Evolutionary conservation across 2,888 invertebrate species (phyloP), one percentile per base, ranked within the genome.

Genomic region (Pyrocoelia pectoralis): DNA sequence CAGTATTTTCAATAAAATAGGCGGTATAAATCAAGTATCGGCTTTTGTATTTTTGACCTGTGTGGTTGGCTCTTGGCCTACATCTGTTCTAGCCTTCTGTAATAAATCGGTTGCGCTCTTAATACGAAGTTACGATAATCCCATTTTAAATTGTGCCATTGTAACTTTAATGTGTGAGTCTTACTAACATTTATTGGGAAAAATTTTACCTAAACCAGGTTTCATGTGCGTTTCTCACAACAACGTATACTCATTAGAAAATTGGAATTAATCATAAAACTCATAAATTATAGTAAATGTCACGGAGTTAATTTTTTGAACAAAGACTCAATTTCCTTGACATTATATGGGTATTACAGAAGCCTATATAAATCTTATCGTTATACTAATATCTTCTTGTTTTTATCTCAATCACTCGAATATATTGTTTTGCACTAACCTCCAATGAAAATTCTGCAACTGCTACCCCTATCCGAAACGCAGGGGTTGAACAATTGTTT

Each of bases 51-150:
- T 71, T 73, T 69, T 64, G 72, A 72, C 74, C 73, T 68, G 66
- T 76, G 77, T 66, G 81, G 81, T 80, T 79, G 79, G 78, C 81
- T 79, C 77, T 79, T 80, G 79, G 76, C 81, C 81, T 80, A 79
- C 81, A 81, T 81, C 81, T 81, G 80, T 79, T 79, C 79, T 76
- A 74, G 76, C 75, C 75, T 70, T 69, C 67, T 66, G 68, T 68
- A 75, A 77, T 74, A 72, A 74, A 76, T 73, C 70, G 66, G 67
- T 61, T 66, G 53, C 62, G 65, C 62, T 67, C 66, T 70, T 65
- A 60, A 66, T 60, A 41, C 67, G 54, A 66, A 68, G 68, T 68
- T 65, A 69, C 56, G 61, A 65, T 71, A 70, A 72, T 72, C 71
- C 69, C 59, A 56, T 65, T 67, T 70, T 67, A 69, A 70, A 71